Evolutionary conservation across 2,888 invertebrate genomes (phyloP), one percentile per base, ranked within the genome.

Genomic region (Oxycera nigricornis): DNA sequence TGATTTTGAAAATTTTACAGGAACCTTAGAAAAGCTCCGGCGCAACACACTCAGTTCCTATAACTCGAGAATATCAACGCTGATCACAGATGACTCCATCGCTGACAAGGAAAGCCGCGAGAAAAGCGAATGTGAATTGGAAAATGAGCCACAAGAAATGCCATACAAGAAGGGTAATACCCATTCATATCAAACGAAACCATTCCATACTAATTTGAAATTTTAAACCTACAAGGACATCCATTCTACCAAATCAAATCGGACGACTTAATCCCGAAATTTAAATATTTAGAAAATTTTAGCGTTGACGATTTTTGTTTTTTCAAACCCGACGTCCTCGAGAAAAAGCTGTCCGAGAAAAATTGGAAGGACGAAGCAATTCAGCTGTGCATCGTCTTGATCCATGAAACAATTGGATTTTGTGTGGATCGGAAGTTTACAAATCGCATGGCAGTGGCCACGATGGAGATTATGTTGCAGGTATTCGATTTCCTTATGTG

Each of bases 381-480:
- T 52, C 7, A 62, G n/a, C 46, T 73, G 1, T 73, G 73, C n/a
- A 20, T 24, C 6, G 2, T 7, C 1, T 26, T 73, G 7, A 9
- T 73, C 2, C 35, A 30, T 14, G 65, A 62, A 1, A 30, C 62
- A 14, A 62, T 73, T 11, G 35, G 17, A 3, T 73, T 70, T 52
- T 52, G 70, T 26, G 20, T 73, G 1, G 52, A 61, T 2, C 28
- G 35, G 14, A 57, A 72, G 17, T 72, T 59, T 35, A 59, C 39
- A 7, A 67, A 41, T 39, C 26, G 41, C 1, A 31, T 24, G 41
- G 67, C 41, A 14, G 17, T 62, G 26, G 65, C 73, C 1, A 11
- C 52, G 39, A 73, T 73, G 73, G 73, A 73, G 20, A 55, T 73
- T 9, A 67, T 73, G 39, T 67, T 6, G 65, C 73, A 67, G 24